These are phyloP conservation scores for Geotrupes spiniger DNA, from an alignment of 2,888 invertebrate genomes.

Conservation along the genomic window DNA sequence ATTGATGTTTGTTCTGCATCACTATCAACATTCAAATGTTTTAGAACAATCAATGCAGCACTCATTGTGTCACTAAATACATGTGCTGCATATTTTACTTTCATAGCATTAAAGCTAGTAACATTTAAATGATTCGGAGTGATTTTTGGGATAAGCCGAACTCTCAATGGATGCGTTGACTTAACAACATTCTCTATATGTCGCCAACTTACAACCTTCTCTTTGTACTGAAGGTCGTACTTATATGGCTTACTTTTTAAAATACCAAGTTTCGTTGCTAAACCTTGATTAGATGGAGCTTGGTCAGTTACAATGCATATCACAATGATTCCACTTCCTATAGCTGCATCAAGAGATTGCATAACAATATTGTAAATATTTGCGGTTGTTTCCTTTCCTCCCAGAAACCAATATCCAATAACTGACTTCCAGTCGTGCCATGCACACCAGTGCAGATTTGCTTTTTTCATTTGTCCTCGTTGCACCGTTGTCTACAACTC, in stretches of 20 bases:
- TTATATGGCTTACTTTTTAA: conserved; percentile 3
- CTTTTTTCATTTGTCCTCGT: conserved; percentile 15
- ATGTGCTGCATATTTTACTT: conserved; percentile 16
- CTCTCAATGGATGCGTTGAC: conserved; percentile 10
- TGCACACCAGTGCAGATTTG: conserved; percentile 16
- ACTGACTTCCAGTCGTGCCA: conserved; percentile 17
- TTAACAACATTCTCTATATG: conserved; percentile 8
- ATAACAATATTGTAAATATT: conserved; percentile 15
- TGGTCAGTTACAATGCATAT: conserved; percentile 17
- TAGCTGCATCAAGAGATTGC: conserved; percentile 12
- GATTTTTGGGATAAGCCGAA: conserved; percentile 14
- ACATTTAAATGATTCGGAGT: conserved; percentile 11
- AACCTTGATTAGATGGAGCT: conserved; percentile 12
- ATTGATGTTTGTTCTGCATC: conserved; percentile 14
- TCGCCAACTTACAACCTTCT: conserved; percentile 13
- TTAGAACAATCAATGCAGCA: conserved; percentile 14
- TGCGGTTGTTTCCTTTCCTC: conserved; percentile 8
- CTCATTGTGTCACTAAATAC: conserved; percentile 16
- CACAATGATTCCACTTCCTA: conserved; percentile 11
- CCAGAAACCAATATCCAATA: conserved; percentile 16
- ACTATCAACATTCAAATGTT: conserved; percentile 7
- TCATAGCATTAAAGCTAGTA: conserved; percentile 13
- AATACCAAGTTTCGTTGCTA: conserved; percentile 8
- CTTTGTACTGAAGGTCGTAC: conserved; percentile 11
- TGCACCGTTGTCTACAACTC: conserved; percentile 9